Percentiles rank a stretch among this genome's conserved stretches.
These are phyloP conservation scores for Melieria picta DNA, from an alignment of 2,888 invertebrate genomes.

Conservation along the genomic window DNA sequence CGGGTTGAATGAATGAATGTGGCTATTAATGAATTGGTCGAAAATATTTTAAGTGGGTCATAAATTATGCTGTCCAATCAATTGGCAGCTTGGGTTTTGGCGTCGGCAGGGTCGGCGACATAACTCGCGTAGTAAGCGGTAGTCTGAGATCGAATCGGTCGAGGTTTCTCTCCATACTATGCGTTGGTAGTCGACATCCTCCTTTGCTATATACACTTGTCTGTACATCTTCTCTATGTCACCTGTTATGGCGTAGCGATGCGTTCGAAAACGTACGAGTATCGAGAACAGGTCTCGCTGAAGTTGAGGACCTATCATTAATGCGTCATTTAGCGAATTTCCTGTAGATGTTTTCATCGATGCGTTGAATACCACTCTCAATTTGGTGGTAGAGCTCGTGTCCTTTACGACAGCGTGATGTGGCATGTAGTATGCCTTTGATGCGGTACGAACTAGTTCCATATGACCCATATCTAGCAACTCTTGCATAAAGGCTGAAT, in stretches of 20 bases:
- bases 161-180: slow-evolving; percentile 28
- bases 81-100: too few relatives aligned
- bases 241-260: slow-evolving; percentile 18
- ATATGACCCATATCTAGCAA: slow-evolving; percentile 17
- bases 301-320: slow-evolving; percentile 37
- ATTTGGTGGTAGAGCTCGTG: slow-evolving; percentile 33
- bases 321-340: slow-evolving; percentile 29
- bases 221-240: slow-evolving; percentile 35
- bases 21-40: too few relatives aligned
- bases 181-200: slow-evolving; percentile 33
- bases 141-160: slow-evolving; percentile 1
- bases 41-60: too few relatives aligned
- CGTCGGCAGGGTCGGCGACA: too few relatives aligned
- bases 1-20: too few relatives aligned
- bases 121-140: not conserved
- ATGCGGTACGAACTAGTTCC: not conserved
- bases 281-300: slow-evolving; percentile 35
- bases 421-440: slow-evolving; percentile 6
- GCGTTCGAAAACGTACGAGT: slow-evolving; percentile 27
- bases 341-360: slow-evolving; percentile 17
- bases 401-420: slow-evolving; percentile 30
- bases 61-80: too few relatives aligned
- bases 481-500: slow-evolving; percentile 30
- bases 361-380: slow-evolving; percentile 34
- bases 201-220: slow-evolving; percentile 17